phyloP scores from a whole-genome alignment of 2,888 invertebrate genomes.

The Corbicula japonica region DNA sequence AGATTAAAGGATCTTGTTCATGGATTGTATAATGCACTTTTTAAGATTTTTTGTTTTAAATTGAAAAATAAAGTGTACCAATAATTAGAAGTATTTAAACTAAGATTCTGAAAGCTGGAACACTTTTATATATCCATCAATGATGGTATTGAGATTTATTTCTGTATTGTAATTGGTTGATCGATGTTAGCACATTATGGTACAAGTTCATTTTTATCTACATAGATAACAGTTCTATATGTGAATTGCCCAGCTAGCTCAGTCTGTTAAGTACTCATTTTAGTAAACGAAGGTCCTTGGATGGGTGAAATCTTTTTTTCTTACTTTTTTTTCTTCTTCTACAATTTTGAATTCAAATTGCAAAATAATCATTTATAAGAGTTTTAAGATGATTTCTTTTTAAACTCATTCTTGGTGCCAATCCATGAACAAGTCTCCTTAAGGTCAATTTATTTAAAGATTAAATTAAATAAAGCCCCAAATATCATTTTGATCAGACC shows the following conservation, averaged over 20 bases:
- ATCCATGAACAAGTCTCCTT: conserved; percentile 15
- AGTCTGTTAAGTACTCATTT: conserved; percentile 13
- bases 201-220: conserved; percentile 15
- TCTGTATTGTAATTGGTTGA: conserved; percentile 13
- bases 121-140: conserved; percentile 15
- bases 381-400: conserved; percentile 13
- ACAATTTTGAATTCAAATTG: conserved; percentile 13
- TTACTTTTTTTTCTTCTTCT: conserved; percentile 15
- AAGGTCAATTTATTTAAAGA: conserved; percentile 13
- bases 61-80: conserved; percentile 15
- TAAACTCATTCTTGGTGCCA: conserved; percentile 13
- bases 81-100: conserved; percentile 13
- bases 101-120: conserved; percentile 15
- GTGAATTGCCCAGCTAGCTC: conserved; percentile 10
- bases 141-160: conserved; percentile 13
- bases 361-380: conserved; percentile 15
- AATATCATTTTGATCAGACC: conserved; percentile 13
- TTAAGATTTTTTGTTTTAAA: conserved; percentile 15
- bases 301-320: conserved; percentile 15
- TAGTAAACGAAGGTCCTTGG: conserved; percentile 15
- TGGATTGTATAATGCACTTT: conserved; percentile 13
- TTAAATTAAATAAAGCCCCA: conserved; percentile 13
- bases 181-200: conserved; percentile 11
- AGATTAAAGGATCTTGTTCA: conserved; percentile 11
- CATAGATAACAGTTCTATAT: conserved; percentile 13